Conservation (phyloP, 2,888 invertebrate species). For the Lycophotia porphyrea region DNA sequence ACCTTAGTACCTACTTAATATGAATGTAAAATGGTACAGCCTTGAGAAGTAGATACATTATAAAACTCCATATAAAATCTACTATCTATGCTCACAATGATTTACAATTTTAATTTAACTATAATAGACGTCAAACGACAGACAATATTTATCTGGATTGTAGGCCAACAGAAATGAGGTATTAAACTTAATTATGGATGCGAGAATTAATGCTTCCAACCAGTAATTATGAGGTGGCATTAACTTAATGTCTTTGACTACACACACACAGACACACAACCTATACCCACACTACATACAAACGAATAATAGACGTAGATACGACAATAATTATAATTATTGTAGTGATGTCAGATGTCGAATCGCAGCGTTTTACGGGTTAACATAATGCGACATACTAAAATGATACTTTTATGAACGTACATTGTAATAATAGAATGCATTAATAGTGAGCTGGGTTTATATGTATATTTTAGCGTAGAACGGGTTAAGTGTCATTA, state of each 20-base stretch:
- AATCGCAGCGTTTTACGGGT: constrained; percentile 56
- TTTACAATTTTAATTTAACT: constrained; percentile 83
- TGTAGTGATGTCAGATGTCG: constrained; percentile 53
- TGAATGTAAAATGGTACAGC: constrained; percentile 62
- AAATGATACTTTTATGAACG: constrained; percentile 58
- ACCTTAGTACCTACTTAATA: constrained; percentile 60
- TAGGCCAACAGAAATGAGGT: constrained; percentile 88
- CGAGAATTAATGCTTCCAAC: constrained; percentile 88
- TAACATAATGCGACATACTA: constrained; percentile 51
- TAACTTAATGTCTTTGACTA: constrained; percentile 88
- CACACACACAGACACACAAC: constrained; percentile 72
- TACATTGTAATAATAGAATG: constrained; percentile 38
- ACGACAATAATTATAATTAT: constrained; percentile 52
- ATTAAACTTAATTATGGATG: constrained; percentile 90
- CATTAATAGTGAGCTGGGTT: constrained; percentile 33
- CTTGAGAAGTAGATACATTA: constrained; percentile 65
- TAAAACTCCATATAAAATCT: constrained; percentile 59
- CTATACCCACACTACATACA: constrained; percentile 40
- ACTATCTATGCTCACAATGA: constrained; percentile 70
- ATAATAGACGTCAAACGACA: constrained; percentile 84
- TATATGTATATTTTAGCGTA: constrained; percentile 19
- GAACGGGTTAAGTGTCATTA: constrained; percentile 23
- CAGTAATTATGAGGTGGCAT: constrained; percentile 90
- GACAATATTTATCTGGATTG: constrained; percentile 89
- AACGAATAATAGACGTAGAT: constrained; percentile 49